Base-by-base conservation (phyloP, 2,113 vertebrate species). In the Pterophyllum scalare region DNA sequence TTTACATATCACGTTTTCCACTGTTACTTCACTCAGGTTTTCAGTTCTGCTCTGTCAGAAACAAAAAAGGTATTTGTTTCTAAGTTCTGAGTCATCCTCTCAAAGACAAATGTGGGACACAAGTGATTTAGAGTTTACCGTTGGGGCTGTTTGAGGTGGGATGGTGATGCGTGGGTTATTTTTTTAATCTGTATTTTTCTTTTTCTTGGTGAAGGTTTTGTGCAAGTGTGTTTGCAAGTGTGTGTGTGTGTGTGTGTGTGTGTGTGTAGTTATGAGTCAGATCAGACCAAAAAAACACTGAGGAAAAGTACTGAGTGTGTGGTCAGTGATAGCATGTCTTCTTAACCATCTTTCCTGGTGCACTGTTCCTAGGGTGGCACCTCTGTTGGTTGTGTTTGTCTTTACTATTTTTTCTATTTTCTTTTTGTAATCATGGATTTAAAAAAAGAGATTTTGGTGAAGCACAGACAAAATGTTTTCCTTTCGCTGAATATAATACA, bases 11-110 rank as follows among this genome's bases (percentile, higher is more conserved):
- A 93, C 90, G 74, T 89, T 87, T 88, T 90, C 88, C 92, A 89
- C 92, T 89, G 77, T 87, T 89, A 52, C 76, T 76, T 86, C 91
- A 90, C 94, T 95, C 94, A 94, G 94, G 94, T 93, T 93, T 93
- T 93, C 82, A 88, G 84, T 95, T 95, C 67, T 91, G 89, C 87
- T 89, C 38, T 11, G 88, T 88, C 67, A 87, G 86, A 91, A 87
- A 83, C 80, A 78, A 89, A 59, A 33, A 70, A 4, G 24, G 49
- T 52, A 46, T 72, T 72, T 67, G 40, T 77, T 72, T 87, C 86
- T 80, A 43, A 61, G 52, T 81, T 89, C 57, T 46, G 40, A 83
- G 77, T 88, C 82, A 62, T 87, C 82, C 77, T 82, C 81, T 90
- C 54, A 75, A 58, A 89, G 79, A 85, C 13, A 22, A 72, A 67